Base-by-base conservation (phyloP, 2,113 vertebrate genomes). In the Promerops cafer region DNA sequence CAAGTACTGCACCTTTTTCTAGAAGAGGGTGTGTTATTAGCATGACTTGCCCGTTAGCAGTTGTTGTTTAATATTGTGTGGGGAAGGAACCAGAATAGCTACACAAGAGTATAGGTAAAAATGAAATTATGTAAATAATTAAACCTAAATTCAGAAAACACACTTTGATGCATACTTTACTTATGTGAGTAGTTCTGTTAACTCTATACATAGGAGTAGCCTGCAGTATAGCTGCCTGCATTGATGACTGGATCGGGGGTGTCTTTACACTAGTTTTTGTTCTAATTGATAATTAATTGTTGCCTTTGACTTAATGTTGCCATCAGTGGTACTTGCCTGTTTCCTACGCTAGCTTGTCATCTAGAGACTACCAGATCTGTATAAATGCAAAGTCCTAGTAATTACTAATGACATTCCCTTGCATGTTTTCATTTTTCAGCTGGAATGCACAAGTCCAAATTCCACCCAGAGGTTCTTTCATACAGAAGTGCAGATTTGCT, bases 401-500 rank as follows among this genome's bases (percentile, higher is more conserved):
- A 15, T 76, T 18, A 15, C 26, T 31, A 2, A 16, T 37, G 27
- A 64, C 12, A 6, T 39, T 66, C 53, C 47, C 2, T 20, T 56
- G 31, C 47, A 5, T 9, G 22, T 87, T 87, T 50, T 80, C 20
- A 49, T 83, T 74, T 96, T 74, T 42, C 95, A 98, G 98, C 31
- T 10, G 11, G 92, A 96, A 33, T 93, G 96, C 77, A 87, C 93
- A 2, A 95, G 89, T 66, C 83, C 97, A 10, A 77, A 44, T 40
- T 90, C 87, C 35, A 54, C 87, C 1, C 92, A 97, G n/a, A 97
- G 97, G 16, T 98, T 98, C 83, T 97, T 98, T 23, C 97, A 97
- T 27, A 98, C 96, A 2, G 98, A 98, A 87, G 94, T 98, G 26
- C 97, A 98, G 83, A 97, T 98, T 27, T 97, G 97, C 68, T 98